Evolutionary conservation across 1,140 invertebrate species (phyloP), one percentile per base, ranked within the genome.

Genomic region (Papilio aristodemus): DNA sequence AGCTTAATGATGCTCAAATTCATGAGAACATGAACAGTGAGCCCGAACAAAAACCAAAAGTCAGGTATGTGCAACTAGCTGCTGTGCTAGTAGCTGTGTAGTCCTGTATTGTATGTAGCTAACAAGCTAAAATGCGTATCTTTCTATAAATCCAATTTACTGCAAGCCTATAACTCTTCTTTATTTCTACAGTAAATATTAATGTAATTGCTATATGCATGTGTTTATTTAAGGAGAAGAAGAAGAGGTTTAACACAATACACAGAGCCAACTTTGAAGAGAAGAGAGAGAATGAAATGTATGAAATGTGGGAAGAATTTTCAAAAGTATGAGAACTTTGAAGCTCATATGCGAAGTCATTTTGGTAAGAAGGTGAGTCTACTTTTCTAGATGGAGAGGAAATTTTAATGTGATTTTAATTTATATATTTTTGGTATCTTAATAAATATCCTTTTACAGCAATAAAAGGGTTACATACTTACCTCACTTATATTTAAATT

Each of bases 341-440:
- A 92, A 79, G 91, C 90, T 0, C 91, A 92, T 54, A 88, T 92
- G 88, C 81, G 90, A 78, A 87, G 78, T 67, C 91, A 92, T 75
- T 92, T 92, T 78, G 91, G 91, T 43, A 89, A 91, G 75, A 89
- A 91, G 85, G 91, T 92, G 78, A 57, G 66, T 63, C 2, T 69
- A 37, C 72, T 58, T 25, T 50, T 39, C 37, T 62, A 22, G 4
- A 4, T 9, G n/a, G 5, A 59, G 11, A 54, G 1, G 17, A 27
- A 32, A 60, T 60, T 2, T 60, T 2, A 27, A 9, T 27, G 5
- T 41, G 38, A 11, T n/a, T n/a, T n/a, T n/a, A n/a, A n/a, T n/a
- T n/a, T n/a, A n/a, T n/a, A n/a, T n/a, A n/a, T n/a, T n/a, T n/a
- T n/a, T n/a, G n/a, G n/a, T n/a, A n/a, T n/a, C n/a, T n/a, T n/a